Evolutionary conservation across 2,113 vertebrate genomes (phyloP).

Genomic region (Mesembrinibis cayennensis): DNA sequence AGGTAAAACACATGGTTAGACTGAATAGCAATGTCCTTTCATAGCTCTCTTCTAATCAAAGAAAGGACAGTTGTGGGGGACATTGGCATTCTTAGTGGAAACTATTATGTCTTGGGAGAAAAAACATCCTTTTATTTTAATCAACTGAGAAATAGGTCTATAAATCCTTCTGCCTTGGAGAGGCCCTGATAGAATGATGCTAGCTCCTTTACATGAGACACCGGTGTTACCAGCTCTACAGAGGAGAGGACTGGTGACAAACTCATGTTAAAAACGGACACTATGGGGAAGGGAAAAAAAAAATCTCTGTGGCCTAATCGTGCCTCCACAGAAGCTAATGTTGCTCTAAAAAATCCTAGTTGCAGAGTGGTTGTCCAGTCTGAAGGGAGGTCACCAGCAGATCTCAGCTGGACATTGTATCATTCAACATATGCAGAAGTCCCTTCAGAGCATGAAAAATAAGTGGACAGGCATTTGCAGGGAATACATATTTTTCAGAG

Average conservation of each 20-base stretch:
- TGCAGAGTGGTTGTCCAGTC: too few species aligned
- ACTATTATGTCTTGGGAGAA: background rate
- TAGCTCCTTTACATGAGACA: background rate
- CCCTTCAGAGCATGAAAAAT: background rate
- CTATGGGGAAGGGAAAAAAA: background rate
- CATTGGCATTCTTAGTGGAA: conserved; percentile 5
- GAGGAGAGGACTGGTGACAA: background rate
- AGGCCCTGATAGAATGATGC: background rate
- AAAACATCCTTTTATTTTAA: background rate
- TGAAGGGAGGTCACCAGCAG: background rate
- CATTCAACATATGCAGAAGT: rapidly evolving
- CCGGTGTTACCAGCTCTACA: background rate
- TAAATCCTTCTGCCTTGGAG: background rate
- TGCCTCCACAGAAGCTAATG: background rate
- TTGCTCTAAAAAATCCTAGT: background rate
- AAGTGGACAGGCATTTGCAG: background rate
- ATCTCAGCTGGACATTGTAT: background rate
- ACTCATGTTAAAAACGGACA: background rate
- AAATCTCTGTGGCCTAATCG: background rate
- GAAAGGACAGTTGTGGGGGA: background rate
- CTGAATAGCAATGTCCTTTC: background rate
- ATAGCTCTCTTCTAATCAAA: background rate
- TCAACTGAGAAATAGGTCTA: background rate
- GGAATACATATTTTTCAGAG: background rate
- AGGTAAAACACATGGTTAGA: conserved; percentile 41